Evolutionary conservation across 2,797 vertebrate species (phyloP), one percentile per base, ranked within the genome.

Genomic region (Hippocampus kuda): DNA sequence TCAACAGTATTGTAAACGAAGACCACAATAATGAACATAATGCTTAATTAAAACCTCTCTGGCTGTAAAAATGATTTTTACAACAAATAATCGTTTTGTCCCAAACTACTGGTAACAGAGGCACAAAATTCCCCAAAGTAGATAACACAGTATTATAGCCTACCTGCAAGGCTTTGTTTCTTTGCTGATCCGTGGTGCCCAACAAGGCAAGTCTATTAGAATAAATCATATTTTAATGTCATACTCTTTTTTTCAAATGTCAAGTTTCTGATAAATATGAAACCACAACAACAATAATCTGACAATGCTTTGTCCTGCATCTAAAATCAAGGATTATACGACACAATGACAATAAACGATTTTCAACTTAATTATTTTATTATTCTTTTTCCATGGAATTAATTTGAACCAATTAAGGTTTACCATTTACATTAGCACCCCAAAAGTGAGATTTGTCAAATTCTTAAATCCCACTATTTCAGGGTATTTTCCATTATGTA

Each of bases 371-470:
- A 57, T 49, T 16, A 1, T 5, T 49, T n/a, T n/a, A n/a, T n/a
- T n/a, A n/a, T n/a, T 7, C 18, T 20, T 51, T 18, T 51, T 7
- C 18, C 20, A 18, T 51, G 49, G 7, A 20, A 4, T 24, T 56
- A 4, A 24, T 26, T 56, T 56, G 11, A 87, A 86, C 77, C 83
- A 86, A 86, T 88, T 86, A 80, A 80, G 77, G 81, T 73, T 84
- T 73, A 77, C 81, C 87, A 84, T 86, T 88, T 88, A 88, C 83
- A 84, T 84, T 80, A 79, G 69, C 62, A 77, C 71, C 51, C 72
- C 71, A 73, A 72, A 81, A 82, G 78, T 85, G 26, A 82, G 85
- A 87, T 87, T 84, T 83, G 84, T 83, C 83, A 78, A 86, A 75
- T 85, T 69, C 78, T 76, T 86, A 88, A 77, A 72, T 63, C 51